Percentiles rank a stretch among this genome's conserved stretches.
Conservation (phyloP, 2,113 vertebrate species). For the Apodemus speciosus region DNA sequence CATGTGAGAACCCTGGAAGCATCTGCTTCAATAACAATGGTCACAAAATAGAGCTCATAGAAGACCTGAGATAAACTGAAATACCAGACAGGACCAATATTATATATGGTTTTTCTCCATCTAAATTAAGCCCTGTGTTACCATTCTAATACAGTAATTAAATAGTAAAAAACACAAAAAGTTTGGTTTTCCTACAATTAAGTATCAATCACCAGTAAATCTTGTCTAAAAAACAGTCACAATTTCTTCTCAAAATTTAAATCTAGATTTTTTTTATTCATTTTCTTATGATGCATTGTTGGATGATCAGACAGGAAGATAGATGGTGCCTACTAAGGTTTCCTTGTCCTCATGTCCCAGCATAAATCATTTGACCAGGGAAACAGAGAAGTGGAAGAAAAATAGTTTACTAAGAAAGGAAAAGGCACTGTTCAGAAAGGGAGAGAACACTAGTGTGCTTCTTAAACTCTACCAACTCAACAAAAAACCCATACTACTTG, state of each 20-base stretch:
- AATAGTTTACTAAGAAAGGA: background rate
- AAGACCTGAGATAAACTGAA: background rate
- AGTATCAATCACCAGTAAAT: too few species aligned
- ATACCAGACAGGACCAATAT: background rate
- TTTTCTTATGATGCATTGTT: background rate
- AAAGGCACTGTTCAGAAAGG: background rate
- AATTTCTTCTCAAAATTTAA: slow-evolving; percentile 33
- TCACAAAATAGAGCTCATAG: background rate
- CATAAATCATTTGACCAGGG: background rate
- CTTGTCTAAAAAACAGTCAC: too few species aligned
- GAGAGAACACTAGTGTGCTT: background rate
- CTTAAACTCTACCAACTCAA: background rate
- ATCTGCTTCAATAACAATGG: background rate
- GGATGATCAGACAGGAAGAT: too few species aligned
- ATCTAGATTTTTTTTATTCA: background rate
- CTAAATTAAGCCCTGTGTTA: background rate
- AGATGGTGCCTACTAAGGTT: background rate
- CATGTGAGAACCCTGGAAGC: fast-evolving
- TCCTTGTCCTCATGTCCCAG: too few species aligned
- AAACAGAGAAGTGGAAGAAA: background rate
- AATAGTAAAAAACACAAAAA: too few species aligned
- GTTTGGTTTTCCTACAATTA: too few species aligned
- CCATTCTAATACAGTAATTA: background rate
- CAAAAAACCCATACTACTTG: background rate
- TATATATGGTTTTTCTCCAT: background rate